These are phyloP conservation scores for Hanleya hanleyi DNA, from an alignment of 2,888 invertebrate species.

Conservation along the genomic window DNA sequence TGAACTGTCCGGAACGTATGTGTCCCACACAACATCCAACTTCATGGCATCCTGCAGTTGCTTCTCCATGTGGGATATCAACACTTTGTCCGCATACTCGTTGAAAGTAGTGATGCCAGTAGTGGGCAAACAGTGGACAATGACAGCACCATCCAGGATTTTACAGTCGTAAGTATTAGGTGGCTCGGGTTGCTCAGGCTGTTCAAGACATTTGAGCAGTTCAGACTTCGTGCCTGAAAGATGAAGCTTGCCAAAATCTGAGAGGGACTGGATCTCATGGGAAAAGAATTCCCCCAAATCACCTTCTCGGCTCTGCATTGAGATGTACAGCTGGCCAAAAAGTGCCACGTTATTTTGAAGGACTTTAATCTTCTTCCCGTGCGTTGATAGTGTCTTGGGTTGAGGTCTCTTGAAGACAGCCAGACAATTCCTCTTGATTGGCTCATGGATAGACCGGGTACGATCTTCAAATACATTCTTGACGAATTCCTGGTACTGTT, in stretches of 20 bases:
- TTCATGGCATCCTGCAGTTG: conserved; percentile 27
- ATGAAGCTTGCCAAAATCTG: conserved; percentile 21
- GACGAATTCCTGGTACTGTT: conserved; percentile 14
- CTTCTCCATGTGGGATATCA: conserved; percentile 24
- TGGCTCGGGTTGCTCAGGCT: not conserved
- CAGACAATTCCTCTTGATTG: conserved; percentile 17
- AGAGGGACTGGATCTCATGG: conserved; percentile 23
- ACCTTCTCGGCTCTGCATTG: conserved; percentile 13
- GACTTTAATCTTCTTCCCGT: conserved; percentile 13
- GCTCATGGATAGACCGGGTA: conserved; percentile 22
- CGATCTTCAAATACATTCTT: conserved; percentile 15
- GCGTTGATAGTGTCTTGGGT: conserved; percentile 8
- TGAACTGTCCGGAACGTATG: conserved; percentile 30
- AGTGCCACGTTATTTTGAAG: conserved; percentile 24
- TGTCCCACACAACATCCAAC: conserved; percentile 40
- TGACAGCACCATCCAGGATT: conserved; percentile 35
- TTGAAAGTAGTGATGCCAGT: conserved; percentile 29
- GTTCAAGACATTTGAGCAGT: conserved; percentile 14
- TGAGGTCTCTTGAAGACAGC: conserved; percentile 16
- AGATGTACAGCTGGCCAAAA: conserved; percentile 25
- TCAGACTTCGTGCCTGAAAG: conserved; percentile 20
- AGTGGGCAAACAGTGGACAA: conserved; percentile 30
- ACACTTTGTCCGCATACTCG: conserved; percentile 31
- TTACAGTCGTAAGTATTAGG: conserved; percentile 14
- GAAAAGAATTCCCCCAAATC: conserved; percentile 28